Percentiles rank a stretch among this genome's conserved stretches.
Evolutionary conservation across 1,140 invertebrate species (phyloP).

Genomic region (Hyphantria cunea): DNA sequence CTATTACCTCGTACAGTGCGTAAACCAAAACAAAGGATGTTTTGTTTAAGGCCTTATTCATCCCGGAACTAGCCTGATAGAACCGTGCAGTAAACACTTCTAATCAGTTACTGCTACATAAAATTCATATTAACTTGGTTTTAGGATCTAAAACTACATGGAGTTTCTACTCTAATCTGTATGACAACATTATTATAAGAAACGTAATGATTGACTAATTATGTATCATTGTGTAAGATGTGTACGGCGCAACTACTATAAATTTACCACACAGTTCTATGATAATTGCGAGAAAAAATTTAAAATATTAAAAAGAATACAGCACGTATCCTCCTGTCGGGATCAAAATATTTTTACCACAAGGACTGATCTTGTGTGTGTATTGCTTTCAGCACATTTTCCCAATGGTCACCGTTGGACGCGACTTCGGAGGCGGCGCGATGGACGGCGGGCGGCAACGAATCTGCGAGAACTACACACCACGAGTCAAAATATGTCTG

Average conservation of each 20-base stretch:
- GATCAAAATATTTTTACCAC: conserved; percentile 74
- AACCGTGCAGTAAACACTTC: background rate
- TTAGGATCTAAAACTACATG: too few species aligned
- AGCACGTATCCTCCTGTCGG: conserved; percentile 64
- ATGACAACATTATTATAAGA: background rate
- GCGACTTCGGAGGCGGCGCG: conserved; percentile 73
- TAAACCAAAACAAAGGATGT: conserved; percentile 44
- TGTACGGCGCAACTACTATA: background rate
- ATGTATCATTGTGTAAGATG: too few species aligned
- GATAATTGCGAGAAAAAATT: conserved; percentile 41
- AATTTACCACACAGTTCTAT: conserved; percentile 35
- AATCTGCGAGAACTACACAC: conserved; percentile 82
- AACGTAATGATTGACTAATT: background rate
- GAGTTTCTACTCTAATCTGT: too few species aligned
- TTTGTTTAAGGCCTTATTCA: conserved; percentile 44
- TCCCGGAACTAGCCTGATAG: conserved; percentile 48
- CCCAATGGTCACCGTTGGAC: conserved; percentile 77
- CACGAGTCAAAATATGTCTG: conserved; percentile 76
- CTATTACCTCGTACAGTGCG: conserved; percentile 32
- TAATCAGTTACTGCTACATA: background rate
- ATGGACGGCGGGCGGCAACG: conserved; percentile 61
- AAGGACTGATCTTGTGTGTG: conserved; percentile 77
- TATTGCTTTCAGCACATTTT: conserved; percentile 78
- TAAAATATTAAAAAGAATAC: conserved; percentile 74
- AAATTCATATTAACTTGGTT: background rate